Conservation (phyloP, 2,888 invertebrate genomes). For the Temnothorax ravouxi region DNA sequence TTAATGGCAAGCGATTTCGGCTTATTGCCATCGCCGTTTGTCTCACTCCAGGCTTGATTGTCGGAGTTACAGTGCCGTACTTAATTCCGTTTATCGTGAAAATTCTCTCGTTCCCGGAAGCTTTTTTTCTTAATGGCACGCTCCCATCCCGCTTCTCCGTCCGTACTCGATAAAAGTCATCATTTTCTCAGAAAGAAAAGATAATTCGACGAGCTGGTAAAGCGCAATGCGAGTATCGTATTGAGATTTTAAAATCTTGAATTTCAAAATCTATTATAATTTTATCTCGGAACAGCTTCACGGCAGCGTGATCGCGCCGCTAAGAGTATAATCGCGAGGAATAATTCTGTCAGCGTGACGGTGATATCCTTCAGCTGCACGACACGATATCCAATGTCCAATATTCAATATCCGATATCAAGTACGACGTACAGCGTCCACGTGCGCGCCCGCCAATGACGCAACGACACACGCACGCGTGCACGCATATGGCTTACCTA, state of each 20-base stretch:
- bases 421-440: not conserved
- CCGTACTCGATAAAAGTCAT: slow-evolving; percentile 1
- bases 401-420: slow-evolving; percentile 25
- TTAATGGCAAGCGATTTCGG: slow-evolving; percentile 56
- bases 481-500: not conserved
- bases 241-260: not conserved
- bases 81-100: slow-evolving; percentile 59
- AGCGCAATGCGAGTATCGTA: not conserved
- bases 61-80: slow-evolving; percentile 50
- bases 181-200: not conserved
- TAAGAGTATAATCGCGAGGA: not conserved
- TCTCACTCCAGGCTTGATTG: slow-evolving; percentile 47
- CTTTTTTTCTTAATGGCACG: slow-evolving; percentile 41
- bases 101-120: slow-evolving; percentile 34
- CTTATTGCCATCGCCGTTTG: slow-evolving; percentile 52
- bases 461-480: not conserved
- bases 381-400: slow-evolving; percentile 3
- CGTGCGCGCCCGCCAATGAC: slow-evolving; percentile 2
- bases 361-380: not conserved
- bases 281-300: not conserved
- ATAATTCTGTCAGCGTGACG: slow-evolving; percentile 14
- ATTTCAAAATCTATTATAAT: not conserved
- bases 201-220: not conserved
- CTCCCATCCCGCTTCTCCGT: not conserved
- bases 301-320: not conserved